Evolutionary conservation across 2,797 vertebrate species (phyloP).

Genomic region (Falco cherrug): DNA sequence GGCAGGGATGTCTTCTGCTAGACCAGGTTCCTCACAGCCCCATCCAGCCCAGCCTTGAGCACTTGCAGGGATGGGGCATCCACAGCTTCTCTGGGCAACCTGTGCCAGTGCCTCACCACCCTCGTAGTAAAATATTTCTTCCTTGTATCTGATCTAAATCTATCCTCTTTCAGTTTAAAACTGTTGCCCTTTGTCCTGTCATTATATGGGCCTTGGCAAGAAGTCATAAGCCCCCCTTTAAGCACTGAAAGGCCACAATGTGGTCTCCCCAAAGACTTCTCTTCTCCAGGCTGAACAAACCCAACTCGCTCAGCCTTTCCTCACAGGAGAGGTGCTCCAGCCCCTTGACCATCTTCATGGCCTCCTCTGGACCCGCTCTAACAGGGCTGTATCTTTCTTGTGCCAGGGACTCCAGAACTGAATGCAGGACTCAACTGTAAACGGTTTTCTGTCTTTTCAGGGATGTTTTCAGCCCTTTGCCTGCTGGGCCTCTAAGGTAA

Average conservation of each 20-base stretch:
- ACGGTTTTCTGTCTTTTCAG: not conserved
- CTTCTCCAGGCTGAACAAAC: not conserved
- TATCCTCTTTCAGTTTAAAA: not conserved
- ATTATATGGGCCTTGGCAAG: not conserved
- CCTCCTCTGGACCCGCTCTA: too few relatives aligned
- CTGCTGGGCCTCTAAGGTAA: not conserved
- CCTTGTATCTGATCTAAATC: accelerated
- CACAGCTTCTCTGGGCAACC: too few relatives aligned
- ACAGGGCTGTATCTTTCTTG: too few relatives aligned
- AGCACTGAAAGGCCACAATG: too few relatives aligned
- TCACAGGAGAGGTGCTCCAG: not conserved
- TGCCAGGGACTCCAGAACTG: not conserved
- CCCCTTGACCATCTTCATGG: not conserved
- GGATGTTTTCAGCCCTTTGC: not conserved
- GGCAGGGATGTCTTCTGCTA: not conserved
- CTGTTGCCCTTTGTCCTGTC: not conserved
- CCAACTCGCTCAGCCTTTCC: not conserved
- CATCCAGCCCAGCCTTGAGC: not conserved
- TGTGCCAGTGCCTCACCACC: too few relatives aligned
- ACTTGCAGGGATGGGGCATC: not conserved
- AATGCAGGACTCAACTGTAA: not conserved
- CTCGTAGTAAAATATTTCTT: not conserved
- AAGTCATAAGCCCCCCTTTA: not conserved
- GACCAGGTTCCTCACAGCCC: not conserved
- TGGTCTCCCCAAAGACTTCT: not conserved